phyloP scores from a whole-genome alignment of 2,888 invertebrate species.

The Dicyrtomina minuta region DNA sequence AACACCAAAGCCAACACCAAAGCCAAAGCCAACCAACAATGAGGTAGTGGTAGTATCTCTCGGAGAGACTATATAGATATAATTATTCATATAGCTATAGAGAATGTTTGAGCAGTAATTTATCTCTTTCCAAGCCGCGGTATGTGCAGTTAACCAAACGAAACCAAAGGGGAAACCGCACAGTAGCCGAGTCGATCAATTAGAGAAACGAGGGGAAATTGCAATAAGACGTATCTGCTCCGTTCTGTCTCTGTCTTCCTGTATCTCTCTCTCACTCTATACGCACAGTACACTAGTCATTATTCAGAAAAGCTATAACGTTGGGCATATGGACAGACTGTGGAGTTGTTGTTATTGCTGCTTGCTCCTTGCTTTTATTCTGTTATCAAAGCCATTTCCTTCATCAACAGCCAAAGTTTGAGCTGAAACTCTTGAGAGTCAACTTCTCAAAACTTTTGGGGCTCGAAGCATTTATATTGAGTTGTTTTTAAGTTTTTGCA shows the following conservation, averaged over 20 bases:
- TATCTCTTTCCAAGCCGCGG: conserved; percentile 13
- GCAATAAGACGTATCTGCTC: neutral
- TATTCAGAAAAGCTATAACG: too few relatives aligned
- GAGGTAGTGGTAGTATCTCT: too few relatives aligned
- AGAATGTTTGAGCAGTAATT: conserved; percentile 4
- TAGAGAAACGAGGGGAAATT: neutral
- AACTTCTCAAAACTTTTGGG: conserved; percentile 6
- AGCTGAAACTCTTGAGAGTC: neutral
- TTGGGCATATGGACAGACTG: too few relatives aligned
- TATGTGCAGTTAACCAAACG: neutral
- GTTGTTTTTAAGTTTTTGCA: neutral
- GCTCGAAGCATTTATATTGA: too few relatives aligned
- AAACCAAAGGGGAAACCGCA: conserved; percentile 27
- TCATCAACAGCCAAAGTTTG: neutral
- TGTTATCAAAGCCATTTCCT: conserved; percentile 13
- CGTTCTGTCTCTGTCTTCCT: neutral
- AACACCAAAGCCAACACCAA: too few relatives aligned
- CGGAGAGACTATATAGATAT: too few relatives aligned
- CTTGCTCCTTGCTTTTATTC: neutral
- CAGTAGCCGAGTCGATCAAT: conserved; percentile 23
- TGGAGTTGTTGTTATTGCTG: neutral
- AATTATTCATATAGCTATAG: too few relatives aligned
- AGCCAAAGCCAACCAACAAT: too few relatives aligned
- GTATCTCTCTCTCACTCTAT: neutral
- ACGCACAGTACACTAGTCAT: too few relatives aligned